A percentile compares a stretch with the other conserved stretches of the same genome.
phyloP scores from a whole-genome alignment of 2,888 invertebrate genomes.

The Clostera curtula region DNA sequence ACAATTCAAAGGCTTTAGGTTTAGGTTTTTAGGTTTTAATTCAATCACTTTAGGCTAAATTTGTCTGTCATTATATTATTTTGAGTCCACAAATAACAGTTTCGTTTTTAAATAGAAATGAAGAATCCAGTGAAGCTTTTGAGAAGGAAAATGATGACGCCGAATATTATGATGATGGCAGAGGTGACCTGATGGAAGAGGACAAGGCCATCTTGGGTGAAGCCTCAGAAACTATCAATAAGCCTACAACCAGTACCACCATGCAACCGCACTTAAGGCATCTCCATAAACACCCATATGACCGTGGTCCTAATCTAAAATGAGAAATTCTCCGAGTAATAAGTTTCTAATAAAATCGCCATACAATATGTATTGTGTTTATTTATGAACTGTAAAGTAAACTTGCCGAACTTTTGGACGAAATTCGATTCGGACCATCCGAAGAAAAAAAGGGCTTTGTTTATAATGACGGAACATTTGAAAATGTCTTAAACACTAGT shows the following conservation, averaged over 20 bases:
- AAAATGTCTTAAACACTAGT: too few species aligned
- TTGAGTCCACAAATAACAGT: too few species aligned
- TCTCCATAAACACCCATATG: constrained; percentile 70
- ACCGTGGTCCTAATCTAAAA: constrained; percentile 49
- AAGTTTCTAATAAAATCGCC: constrained; percentile 12
- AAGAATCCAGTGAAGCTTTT: constrained; percentile 45
- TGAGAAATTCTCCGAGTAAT: constrained; percentile 10
- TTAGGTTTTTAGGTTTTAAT: too few species aligned
- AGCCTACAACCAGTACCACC: constrained; percentile 29
- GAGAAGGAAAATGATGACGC: constrained; percentile 48
- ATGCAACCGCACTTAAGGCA: constrained; percentile 57
- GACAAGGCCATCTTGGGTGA: constrained; percentile 41
- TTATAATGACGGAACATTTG: too few species aligned
- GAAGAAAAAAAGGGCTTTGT: too few species aligned
- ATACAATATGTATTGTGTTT: constrained; percentile 4
- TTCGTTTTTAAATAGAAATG: too few species aligned
- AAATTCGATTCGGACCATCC: too few species aligned
- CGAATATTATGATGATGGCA: constrained; percentile 46
- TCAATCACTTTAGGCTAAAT: too few species aligned
- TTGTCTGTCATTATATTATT: too few species aligned
- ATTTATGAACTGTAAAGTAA: too few species aligned
- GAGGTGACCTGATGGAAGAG: constrained; percentile 50
- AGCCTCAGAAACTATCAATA: constrained; percentile 15
- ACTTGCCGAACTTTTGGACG: too few species aligned
- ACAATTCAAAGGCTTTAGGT: too few species aligned